Evolutionary conservation across 2,797 vertebrate genomes (phyloP), one percentile per base, ranked within the genome.

Genomic region (Microchirus variegatus): DNA sequence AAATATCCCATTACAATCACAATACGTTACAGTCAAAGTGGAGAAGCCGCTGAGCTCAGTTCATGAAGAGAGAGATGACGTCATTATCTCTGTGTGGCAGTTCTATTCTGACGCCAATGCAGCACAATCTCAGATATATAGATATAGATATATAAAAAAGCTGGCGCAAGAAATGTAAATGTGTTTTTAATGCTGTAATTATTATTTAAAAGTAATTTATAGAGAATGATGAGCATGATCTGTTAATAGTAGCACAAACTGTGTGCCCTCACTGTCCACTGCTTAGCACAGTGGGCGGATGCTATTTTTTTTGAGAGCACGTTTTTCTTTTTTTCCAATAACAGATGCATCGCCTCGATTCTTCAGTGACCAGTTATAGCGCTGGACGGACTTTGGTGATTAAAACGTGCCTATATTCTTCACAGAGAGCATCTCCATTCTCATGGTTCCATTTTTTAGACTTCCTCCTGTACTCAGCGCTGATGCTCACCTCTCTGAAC

Each of bases 201-300:
- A 86, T 90, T 91, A 93, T 93, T 93, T 92, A 93, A 90, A 53
- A 89, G 83, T 94, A 92, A 94, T 90, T 93, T 93, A 94, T 93
- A 88, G 80, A 87, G 60, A 68, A 85, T 70, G 56, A 76, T 4
- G 48, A 88, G 89, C 89, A 91, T 91, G 91, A 83, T 74, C 74
- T 87, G 70, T 84, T 81, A 63, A 81, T 75, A 73, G 74, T 78
- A 87, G 91, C 91, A 93, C 89, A 91, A 71, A 76, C 14, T 59
- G 35, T 11, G 50, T 62, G 67, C 59, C 53, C n/a, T 53, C n/a
- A 4, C 59, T 67, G 66, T 66, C 64, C 49, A 35, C 59, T 70
- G 59, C 65, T 38, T 63, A 56, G 49, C 44, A 59, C 50, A 35
- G 10, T 57, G 15, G 61, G 43, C 61, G 72, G 59, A 66, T 43